Base-by-base conservation (phyloP, 2,113 vertebrate species). In the Podilymbus podiceps region DNA sequence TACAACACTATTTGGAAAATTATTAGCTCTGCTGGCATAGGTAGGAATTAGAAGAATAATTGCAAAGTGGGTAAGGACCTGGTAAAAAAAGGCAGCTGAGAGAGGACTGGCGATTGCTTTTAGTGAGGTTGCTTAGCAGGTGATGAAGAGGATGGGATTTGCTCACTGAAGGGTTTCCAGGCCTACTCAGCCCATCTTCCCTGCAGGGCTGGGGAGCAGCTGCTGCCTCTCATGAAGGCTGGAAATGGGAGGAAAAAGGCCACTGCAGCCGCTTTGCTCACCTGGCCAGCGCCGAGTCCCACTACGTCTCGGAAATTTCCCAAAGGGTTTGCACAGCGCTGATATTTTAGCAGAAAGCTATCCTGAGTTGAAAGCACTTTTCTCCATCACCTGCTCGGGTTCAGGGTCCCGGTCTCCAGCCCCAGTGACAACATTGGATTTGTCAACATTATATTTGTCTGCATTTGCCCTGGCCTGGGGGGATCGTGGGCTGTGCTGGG, bases 401-500 rank as follows among this genome's bases (percentile, higher is more conserved):
- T 78, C 12, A 5, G 28, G 56, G 78, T 50, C 85, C 66, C 4
- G 2, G 9, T 47, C 56, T 90, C 20, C 85, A 95, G 82, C 56
- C 49, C 52, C 86, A 56, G 62, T 8, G 62, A 67, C 82, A 72
- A 1, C 6, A 7, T 6, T 15, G 1, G 8, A 18, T 63, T 75
- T 85, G 56, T 68, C 79, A 90, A 4, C 14, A 13, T 46, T 20
- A 0, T 14, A 28, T 68, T 20, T 59, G 85, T 59, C 69, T 71
- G 7, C 6, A 0, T 72, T 47, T 88, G 60, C 62, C 35, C 42
- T 24, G 78, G 73, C 64, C 88, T 15, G 11, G 27, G 60, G 84
- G 73, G 40, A 6, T 25, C 0, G 1, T 0, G 46, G 27, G 52
- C 30, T 23, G 63, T 1, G 16, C n/a, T 7, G 66, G 82, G 78